These are phyloP conservation scores for Pogonognathellus flavescens DNA, from an alignment of 1,140 invertebrate genomes.

Conservation along the genomic window DNA sequence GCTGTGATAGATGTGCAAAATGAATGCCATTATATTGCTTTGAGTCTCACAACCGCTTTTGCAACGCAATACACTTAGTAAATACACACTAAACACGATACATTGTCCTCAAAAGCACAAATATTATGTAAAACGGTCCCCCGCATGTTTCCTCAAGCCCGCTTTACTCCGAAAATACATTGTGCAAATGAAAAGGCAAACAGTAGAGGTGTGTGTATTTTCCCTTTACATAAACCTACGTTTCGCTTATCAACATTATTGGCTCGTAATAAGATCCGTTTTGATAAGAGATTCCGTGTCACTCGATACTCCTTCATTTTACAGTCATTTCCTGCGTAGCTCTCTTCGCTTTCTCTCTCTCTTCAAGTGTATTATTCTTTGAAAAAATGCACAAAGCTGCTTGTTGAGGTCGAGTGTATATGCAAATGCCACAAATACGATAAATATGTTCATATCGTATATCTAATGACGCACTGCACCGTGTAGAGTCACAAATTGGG, in stretches of 20 bases:
- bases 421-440: no score
- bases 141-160: no score
- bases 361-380: no score
- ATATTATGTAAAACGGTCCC: neutral
- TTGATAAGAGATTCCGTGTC: conserved; percentile 43
- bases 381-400: no score
- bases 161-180: no score
- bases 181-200: no score
- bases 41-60: conserved; percentile 9
- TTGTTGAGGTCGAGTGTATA: no score
- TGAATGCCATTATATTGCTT: conserved; percentile 23
- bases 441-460: no score
- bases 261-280: conserved; percentile 45
- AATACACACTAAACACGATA: conserved; percentile 6
- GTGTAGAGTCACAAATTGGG: no score
- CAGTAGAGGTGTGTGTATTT: no score
- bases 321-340: conserved; percentile 37
- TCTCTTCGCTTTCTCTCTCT: neutral
- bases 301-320: conserved; percentile 47
- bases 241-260: conserved; percentile 31
- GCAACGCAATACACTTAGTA: neutral
- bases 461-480: no score
- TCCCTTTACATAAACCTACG: no score
- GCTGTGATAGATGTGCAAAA: conserved; percentile 46
- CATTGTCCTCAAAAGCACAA: neutral